Evolutionary conservation across 2,888 invertebrate species (phyloP), one percentile per base, ranked within the genome.

Genomic region (Drosophila picticornis): DNA sequence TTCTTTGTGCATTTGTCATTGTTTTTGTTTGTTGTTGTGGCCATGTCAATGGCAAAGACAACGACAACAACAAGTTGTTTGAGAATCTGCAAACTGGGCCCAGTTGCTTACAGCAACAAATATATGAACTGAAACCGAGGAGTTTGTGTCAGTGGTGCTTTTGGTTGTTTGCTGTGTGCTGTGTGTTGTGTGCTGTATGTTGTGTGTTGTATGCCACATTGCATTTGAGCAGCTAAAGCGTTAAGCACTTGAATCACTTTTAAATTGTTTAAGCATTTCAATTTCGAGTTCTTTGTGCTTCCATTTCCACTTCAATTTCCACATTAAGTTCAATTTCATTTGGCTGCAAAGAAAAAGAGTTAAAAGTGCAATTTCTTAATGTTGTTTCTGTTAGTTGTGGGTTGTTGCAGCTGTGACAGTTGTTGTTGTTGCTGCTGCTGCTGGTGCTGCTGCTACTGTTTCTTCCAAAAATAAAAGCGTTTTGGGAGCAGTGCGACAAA

Each of bases 401-500:
- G 52, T 10, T 27, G 50, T 29, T 55, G 55, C 46, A 46, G 36
- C 67, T 66, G 68, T 46, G 52, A 34, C 51, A 65, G 52, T 32
- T 57, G 53, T 58, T 53, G 38, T 7, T 62, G 58, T 38, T 53
- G 57, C n/a, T 48, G 57, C 36, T 60, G 50, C 25, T 40, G 63
- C 40, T 83, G 86, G 53, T 88, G 25, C 19, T 29, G 22, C 22
- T 25, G 22, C 11, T n/a, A 29, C 29, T 51, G 51, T 51, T 51
- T 51, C 31, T 57, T 57, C 90, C 84, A 88, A 90, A 85, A 85
- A 85, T 85, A 85, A 90, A 88, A 74, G 72, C 77, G 73, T 85
- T 88, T 85, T 85, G 84, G 88, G 84, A 90, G 88, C 84, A 89
- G 72, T 62, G 65, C 83, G 88, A 84, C 83, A 84, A 80, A 82